These are phyloP conservation scores for Trichogramma dendrolimi DNA, from an alignment of 2,888 invertebrate genomes.

Conservation along the genomic window DNA sequence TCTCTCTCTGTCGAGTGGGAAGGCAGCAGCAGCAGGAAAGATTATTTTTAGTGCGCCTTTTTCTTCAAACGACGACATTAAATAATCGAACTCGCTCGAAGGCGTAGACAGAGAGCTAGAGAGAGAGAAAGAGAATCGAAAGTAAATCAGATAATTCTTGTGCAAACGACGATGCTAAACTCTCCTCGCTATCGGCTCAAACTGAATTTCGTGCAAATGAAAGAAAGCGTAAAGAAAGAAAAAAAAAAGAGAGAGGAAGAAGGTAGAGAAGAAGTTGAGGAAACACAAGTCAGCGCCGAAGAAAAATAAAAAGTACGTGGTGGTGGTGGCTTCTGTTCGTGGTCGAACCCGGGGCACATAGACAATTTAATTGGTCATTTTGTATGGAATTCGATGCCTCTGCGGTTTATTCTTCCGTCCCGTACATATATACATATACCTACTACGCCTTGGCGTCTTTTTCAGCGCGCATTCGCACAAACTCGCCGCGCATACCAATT, in stretches of 20 bases:
- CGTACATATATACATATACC: neutral
- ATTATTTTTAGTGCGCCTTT: neutral
- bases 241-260: slow-evolving; percentile 11
- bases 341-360: too few species aligned
- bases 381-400: slow-evolving; percentile 44
- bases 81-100: too few species aligned
- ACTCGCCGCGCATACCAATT: too few species aligned
- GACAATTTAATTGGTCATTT: slow-evolving; percentile 43
- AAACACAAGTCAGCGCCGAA: too few species aligned
- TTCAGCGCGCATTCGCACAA: neutral
- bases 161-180: slow-evolving; percentile 15
- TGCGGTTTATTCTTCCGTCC: slow-evolving; percentile 40
- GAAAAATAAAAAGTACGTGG: too few species aligned
- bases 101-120: neutral
- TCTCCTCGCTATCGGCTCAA: neutral
- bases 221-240: slow-evolving; percentile 12
- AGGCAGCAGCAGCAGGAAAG: too few species aligned
- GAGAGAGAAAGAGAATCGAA: neutral
- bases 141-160: slow-evolving; percentile 28
- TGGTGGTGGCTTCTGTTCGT: too few species aligned
- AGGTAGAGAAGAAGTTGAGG: too few species aligned
- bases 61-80: neutral
- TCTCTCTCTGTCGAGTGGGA: too few species aligned
- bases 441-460: slow-evolving; percentile 21
- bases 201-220: neutral